These are phyloP conservation scores for Archivesica marissinica DNA, from an alignment of 1,140 invertebrate species.

Conservation along the genomic window DNA sequence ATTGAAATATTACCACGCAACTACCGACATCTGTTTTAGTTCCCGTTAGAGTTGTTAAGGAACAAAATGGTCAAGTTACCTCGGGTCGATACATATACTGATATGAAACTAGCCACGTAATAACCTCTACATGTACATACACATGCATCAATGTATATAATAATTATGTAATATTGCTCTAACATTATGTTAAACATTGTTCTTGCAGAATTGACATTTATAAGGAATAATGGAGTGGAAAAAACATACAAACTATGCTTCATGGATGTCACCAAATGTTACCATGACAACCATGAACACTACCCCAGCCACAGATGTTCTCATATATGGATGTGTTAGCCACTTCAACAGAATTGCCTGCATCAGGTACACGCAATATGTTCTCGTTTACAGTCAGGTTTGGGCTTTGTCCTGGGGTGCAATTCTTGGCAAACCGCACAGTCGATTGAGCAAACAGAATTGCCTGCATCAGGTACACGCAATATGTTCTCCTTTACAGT, in stretches of 20 bases:
- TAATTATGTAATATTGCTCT: background rate
- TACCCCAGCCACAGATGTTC: slow-evolving; percentile 79
- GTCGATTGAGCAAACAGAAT: too few relatives aligned
- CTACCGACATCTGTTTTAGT: too few relatives aligned
- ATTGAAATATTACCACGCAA: too few relatives aligned
- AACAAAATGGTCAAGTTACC: too few relatives aligned
- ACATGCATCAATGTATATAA: background rate
- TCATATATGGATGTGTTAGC: slow-evolving; percentile 84
- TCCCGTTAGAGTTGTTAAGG: too few relatives aligned
- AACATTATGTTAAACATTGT: background rate
- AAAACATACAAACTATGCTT: background rate
- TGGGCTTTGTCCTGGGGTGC: too few relatives aligned
- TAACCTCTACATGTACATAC: too few relatives aligned
- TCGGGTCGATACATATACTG: too few relatives aligned
- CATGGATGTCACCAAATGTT: slow-evolving; percentile 13
- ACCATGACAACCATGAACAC: slow-evolving; percentile 40
- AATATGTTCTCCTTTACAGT: background rate
- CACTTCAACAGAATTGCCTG: slow-evolving; percentile 85
- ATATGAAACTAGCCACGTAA: too few relatives aligned
- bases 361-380: slow-evolving; percentile 76
- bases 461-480: slow-evolving; percentile 83
- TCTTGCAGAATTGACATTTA: background rate
- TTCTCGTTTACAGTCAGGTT: too few relatives aligned
- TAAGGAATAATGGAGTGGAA: background rate
- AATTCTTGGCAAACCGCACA: too few relatives aligned